phyloP scores from a whole-genome alignment of 1,140 invertebrate species.

The Stenopsyche tienmushanensis region DNA sequence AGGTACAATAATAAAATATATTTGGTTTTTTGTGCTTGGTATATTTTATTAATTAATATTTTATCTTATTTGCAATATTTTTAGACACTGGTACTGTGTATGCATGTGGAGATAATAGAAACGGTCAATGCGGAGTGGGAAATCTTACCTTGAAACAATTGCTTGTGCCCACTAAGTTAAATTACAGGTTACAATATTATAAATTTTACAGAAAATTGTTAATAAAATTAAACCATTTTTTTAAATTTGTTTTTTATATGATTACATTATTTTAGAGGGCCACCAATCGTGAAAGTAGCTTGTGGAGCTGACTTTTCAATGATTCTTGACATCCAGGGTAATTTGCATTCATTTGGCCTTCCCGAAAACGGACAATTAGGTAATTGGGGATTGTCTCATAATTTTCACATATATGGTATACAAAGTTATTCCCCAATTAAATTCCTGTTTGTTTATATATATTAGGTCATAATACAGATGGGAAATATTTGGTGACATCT shows the following conservation, averaged over 20 bases:
- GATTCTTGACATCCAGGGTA: slow-evolving; percentile 85
- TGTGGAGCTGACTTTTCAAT: slow-evolving; percentile 92
- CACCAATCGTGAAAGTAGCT: slow-evolving; percentile 79
- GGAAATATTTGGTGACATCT: slow-evolving; percentile 88
- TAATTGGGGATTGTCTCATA: slow-evolving; percentile 48
- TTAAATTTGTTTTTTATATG: slow-evolving; percentile 11
- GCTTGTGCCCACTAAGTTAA: slow-evolving; percentile 71
- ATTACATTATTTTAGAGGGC: slow-evolving; percentile 56
- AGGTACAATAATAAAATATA: slow-evolving; percentile 51
- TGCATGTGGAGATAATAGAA: slow-evolving; percentile 86
- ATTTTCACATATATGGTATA: too few relatives aligned
- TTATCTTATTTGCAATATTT: too few relatives aligned
- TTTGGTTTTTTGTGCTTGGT: slow-evolving; percentile 12
- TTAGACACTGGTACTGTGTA: slow-evolving; percentile 81
- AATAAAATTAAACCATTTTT: slow-evolving; percentile 23
- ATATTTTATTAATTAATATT: too few relatives aligned
- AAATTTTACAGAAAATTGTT: slow-evolving; percentile 11
- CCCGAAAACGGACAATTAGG: slow-evolving; percentile 90
- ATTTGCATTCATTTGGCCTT: slow-evolving; percentile 85
- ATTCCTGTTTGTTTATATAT: background rate
- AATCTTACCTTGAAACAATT: slow-evolving; percentile 67
- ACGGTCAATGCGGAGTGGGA: slow-evolving; percentile 86
- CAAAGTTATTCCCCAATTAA: too few relatives aligned
- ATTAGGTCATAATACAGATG: slow-evolving; percentile 87
- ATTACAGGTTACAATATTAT: slow-evolving; percentile 56